Base-by-base conservation (phyloP, 2,888 invertebrate species). In the Machimus atricapillus region DNA sequence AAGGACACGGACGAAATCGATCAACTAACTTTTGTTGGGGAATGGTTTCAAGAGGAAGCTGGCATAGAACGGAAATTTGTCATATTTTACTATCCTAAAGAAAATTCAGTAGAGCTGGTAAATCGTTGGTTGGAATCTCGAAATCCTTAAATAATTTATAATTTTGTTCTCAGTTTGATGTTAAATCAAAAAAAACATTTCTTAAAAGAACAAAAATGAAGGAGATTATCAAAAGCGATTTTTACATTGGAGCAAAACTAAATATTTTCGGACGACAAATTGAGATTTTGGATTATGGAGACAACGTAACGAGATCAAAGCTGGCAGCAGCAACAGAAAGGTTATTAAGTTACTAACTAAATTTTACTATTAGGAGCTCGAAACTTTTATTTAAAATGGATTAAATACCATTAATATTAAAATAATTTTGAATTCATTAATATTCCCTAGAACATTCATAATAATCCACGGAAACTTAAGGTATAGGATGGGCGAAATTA, bases 31-130 rank as follows among this genome's bases (percentile, higher is more conserved):
- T 97, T 97, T 92, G 92, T 95, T 87, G 96, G 96, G 2, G 97
- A 98, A 93, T 98, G 97, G 97, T 97, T 95, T 91, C 98, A 98
- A 91, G 94, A 95, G 89, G 95, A 96, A 90, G 95, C 97, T 0
- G 95, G 95, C 66, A 94, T 96, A 19, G 93, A 95, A 31, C 95
- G 96, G 90, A 95, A 95, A 88, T 98, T 97, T 91, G 94, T 95
- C 90, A 92, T 98, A 79, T 95, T 95, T 90, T 98, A 94, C 91
- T 97, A 95, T 91, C 95, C 96, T 2, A 93, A 93, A 81, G 97
- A 98, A 91, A 95, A 95, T 90, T 95, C 96, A 0, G 92, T 98
- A 40, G 98, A 98, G 94, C 94, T 98, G 93, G 96, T 95, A 93
- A 46, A 23, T 58, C 34, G 6, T 76, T 37, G 27, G 31, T 1